Evolutionary conservation across 2,113 vertebrate genomes (phyloP), one percentile per base, ranked within the genome.

Genomic region (Pithys albifrons): DNA sequence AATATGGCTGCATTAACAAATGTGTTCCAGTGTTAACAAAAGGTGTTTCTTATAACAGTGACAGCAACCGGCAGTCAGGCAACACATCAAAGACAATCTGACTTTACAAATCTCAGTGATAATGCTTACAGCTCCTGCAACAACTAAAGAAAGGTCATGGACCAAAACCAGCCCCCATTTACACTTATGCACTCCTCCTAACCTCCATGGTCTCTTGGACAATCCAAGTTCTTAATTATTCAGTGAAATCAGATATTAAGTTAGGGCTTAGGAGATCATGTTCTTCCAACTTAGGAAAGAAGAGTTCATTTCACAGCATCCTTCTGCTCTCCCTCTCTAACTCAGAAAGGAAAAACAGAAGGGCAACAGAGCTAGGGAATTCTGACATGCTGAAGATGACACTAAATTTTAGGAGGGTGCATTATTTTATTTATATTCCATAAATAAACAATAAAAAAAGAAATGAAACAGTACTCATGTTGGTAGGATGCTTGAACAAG

Each of bases 401-500:
- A 94, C 8, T n/a, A 82, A n/a, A 65, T 73, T 85, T 69, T 81
- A 82, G 52, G 8, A n/a, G 6, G 10, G 14, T 25, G 31, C 37
- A n/a, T 88, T 64, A 74, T 25, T 70, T 81, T 13, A 95, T 52
- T 29, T 93, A 61, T 22, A 76, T 45, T 61, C 64, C 73, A 7
- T 23, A 48, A 73, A 57, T 10, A 76, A 72, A 41, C 12, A 52
- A 25, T 58, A 51, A 59, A 35, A 54, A 73, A 83, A 28, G 15
- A 96, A 94, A 92, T 78, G 70, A 67, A 95, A 92, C 85, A 95
- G 98, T 98, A 99, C 99, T 99, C 99, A 65, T 98, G 98, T 97
- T 99, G 99, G 96, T 99, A 99, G 43, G 99, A 98, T 7, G 98
- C 97, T 96, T 98, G 98, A 97, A 98, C 97, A 94, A 99, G 92